These are phyloP conservation scores for Microcebus jonahi DNA, from an alignment of 2,113 vertebrate genomes.

Conservation along the genomic window DNA sequence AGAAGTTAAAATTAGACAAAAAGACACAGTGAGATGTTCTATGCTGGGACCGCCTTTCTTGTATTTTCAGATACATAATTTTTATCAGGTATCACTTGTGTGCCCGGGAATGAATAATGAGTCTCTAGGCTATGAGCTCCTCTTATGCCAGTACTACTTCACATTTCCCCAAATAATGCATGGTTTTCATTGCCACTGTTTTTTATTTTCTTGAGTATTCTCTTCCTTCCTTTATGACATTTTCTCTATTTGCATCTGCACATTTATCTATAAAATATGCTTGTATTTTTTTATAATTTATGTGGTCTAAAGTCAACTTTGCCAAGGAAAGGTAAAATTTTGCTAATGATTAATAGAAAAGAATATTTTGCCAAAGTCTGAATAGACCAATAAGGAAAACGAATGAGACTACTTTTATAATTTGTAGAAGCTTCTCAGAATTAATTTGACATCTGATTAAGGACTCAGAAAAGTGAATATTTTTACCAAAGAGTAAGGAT, in stretches of 20 bases:
- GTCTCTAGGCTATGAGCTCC: rapidly evolving
- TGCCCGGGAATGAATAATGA: neutral
- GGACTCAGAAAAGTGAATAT: neutral
- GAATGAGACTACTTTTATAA: slow-evolving; percentile 32
- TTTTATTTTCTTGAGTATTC: neutral
- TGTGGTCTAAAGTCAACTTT: neutral
- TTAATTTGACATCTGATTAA: slow-evolving; percentile 59
- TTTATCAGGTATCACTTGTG: neutral
- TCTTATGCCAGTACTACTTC: rapidly evolving
- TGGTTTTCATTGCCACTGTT: neutral
- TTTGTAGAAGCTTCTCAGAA: slow-evolving; percentile 20
- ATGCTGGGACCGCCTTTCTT: neutral
- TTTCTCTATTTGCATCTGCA: neutral
- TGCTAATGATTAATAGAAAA: slow-evolving; percentile 30
- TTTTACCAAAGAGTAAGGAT: neutral
- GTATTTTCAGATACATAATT: neutral
- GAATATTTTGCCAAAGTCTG: slow-evolving; percentile 46
- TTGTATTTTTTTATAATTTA: neutral
- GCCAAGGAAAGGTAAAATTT: neutral
- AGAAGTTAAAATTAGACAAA: neutral
- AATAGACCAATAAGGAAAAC: slow-evolving; percentile 30
- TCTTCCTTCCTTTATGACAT: neutral
- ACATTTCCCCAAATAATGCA: rapidly evolving
- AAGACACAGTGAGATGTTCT: neutral
- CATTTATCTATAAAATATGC: neutral